Base-by-base conservation (phyloP, 1,140 invertebrate species). In the Drosophila malerkotliana region DNA sequence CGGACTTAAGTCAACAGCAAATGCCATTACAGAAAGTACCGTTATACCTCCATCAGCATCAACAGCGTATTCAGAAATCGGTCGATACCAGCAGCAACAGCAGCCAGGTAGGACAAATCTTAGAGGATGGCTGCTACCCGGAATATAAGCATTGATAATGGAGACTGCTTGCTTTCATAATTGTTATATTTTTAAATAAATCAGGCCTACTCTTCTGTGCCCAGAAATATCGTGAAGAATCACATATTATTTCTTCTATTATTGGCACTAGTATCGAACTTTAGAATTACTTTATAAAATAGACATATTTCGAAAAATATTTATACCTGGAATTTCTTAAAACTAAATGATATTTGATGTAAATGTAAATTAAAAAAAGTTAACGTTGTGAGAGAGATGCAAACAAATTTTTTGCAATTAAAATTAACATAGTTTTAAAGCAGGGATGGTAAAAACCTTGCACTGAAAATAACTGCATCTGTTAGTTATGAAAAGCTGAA, bases 101-200 rank as follows among this genome's bases (percentile, higher is more conserved):
- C 90, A 91, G 90, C 84, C 91, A 91, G 78, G 84, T 90, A 77
- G 91, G 82, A 79, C 91, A 90, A 91, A 89, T 91, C 87, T 91
- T 90, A 90, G 91, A 92, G 90, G 92, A 90, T 91, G 91, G 91
- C 64, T 92, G 91, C 47, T 92, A 92, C 90, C 91, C 91, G 76
- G 91, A 92, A 91, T 92, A 92, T 92, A 94, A 94, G 91, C 93
- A 94, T 93, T 94, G 93, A 94, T 93, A 93, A 73, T 84, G 71
- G n/a, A 10, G 39, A 44, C 39, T 44, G 9, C n/a, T 15, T 58
- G 47, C 21, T 37, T 66, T 41, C 37, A 72, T 9, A 47, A 69
- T 57, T 41, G 18, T 39, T 51, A 56, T 45, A 44, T 18, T 44
- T 44, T 44, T 44, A 44, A 44, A 44, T 37, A n/a, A 3, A 21